Evolutionary conservation across 2,888 invertebrate species (phyloP).

Genomic region (Chymomyza procnemis): DNA sequence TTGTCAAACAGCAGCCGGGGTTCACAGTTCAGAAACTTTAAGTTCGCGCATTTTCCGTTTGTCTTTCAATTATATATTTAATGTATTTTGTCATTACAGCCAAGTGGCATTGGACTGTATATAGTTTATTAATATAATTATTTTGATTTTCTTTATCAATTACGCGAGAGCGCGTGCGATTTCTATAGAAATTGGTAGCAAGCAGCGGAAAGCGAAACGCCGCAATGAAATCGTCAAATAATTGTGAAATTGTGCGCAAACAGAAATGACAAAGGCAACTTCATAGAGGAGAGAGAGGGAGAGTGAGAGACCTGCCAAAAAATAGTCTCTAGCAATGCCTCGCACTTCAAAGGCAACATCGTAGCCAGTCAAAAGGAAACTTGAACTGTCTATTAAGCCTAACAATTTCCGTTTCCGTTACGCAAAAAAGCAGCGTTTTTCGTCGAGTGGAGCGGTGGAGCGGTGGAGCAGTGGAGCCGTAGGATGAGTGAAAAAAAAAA

Average conservation of each 20-base stretch:
- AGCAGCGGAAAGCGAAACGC: background rate
- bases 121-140: conserved; percentile 32
- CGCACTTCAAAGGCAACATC: conserved; percentile 50
- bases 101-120: background rate
- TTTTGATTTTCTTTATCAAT: conserved; percentile 23
- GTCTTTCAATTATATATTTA: background rate
- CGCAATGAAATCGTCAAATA: conserved; percentile 11
- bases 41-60: too few relatives aligned
- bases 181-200: background rate
- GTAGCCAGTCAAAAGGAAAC: conserved; percentile 54
- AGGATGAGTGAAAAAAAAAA: conserved; percentile 14
- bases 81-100: conserved; percentile 26
- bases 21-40: too few relatives aligned
- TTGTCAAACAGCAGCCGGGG: background rate
- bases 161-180: background rate
- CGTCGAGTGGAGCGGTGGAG: background rate
- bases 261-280: conserved; percentile 1
- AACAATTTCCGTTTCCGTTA: conserved; percentile 71
- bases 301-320: too few relatives aligned
- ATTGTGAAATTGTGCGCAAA: conserved; percentile 53
- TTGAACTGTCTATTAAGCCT: conserved; percentile 72
- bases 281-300: too few relatives aligned
- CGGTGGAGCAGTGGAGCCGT: background rate
- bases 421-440: conserved; percentile 29
- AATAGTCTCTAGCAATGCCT: background rate